Percentiles rank a stretch among this genome's conserved stretches.
These are phyloP conservation scores for Phocides pigmalion DNA, from an alignment of 1,140 invertebrate genomes.

Conservation along the genomic window DNA sequence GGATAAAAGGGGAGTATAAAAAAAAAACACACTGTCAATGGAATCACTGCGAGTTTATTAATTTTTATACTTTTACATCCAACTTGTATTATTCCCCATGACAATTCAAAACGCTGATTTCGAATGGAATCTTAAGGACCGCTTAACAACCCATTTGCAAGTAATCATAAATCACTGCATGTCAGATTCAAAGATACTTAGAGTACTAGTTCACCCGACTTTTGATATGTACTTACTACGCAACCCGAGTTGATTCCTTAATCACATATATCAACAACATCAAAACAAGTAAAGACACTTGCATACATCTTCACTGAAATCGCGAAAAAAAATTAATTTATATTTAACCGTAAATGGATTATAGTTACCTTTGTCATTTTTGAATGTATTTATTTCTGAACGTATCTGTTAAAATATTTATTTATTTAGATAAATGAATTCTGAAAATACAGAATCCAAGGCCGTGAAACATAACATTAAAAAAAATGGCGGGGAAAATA, in stretches of 20 bases:
- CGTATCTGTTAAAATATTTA: too few species aligned
- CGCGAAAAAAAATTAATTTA: constrained; percentile 29
- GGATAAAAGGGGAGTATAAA: constrained; percentile 24
- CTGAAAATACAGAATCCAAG: too few species aligned
- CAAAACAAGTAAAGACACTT: constrained; percentile 79
- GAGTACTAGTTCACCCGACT: constrained; percentile 76
- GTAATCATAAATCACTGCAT: constrained; percentile 44
- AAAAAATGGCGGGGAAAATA: too few species aligned
- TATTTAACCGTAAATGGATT: background rate
- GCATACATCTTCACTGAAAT: constrained; percentile 47
- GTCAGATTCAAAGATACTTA: constrained; percentile 81
- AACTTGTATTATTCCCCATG: constrained; percentile 59
- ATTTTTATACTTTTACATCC: constrained; percentile 80
- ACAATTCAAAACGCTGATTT: constrained; percentile 66
- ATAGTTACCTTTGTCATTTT: too few species aligned
- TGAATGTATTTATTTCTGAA: background rate
- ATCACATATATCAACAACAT: constrained; percentile 81
- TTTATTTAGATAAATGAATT: too few species aligned
- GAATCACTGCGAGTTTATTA: constrained; percentile 83
- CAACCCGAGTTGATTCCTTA: constrained; percentile 77
- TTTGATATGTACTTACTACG: constrained; percentile 74
- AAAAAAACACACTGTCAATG: constrained; percentile 73
- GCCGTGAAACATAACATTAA: too few species aligned
- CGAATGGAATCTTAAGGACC: constrained; percentile 60
- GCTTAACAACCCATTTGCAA: constrained; percentile 56